phyloP scores from a whole-genome alignment of 2,113 vertebrate genomes.

The Embiotoca jacksoni region DNA sequence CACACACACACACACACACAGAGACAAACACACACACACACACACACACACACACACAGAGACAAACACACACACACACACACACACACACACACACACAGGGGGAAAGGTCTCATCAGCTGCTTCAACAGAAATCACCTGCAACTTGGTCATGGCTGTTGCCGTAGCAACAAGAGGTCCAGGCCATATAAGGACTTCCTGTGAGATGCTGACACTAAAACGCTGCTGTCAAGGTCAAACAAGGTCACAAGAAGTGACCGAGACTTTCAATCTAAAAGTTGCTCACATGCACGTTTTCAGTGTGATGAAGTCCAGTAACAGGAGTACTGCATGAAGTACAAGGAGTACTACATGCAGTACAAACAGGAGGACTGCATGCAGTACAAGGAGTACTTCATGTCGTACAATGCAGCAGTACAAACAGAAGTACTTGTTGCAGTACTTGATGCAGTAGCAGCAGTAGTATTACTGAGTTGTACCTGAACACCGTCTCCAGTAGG shows the following conservation, averaged over 20 bases:
- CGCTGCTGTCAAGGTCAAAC: constrained; percentile 32
- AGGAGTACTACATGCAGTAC: no score
- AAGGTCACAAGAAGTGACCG: constrained; percentile 18
- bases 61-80: background rate
- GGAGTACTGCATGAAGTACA: no score
- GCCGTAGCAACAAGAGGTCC: constrained; percentile 33
- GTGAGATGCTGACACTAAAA: constrained; percentile 1
- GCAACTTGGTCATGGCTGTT: constrained; percentile 9
- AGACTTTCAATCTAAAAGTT: no score
- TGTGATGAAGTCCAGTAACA: no score
- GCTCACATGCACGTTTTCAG: no score
- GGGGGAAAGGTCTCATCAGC: background rate
- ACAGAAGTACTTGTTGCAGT: no score
- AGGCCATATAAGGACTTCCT: constrained; percentile 21
- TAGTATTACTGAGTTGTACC: constrained; percentile 52
- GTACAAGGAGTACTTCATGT: no score
- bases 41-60: constrained; percentile 18
- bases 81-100: constrained; percentile 10
- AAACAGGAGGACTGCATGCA: no score
- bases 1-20: constrained; percentile 10
- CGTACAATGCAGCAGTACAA: no score
- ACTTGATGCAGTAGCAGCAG: no score
- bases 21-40: constrained; percentile 2
- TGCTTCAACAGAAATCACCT: constrained; percentile 2
- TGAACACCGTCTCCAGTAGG: constrained; percentile 83